phyloP scores from a whole-genome alignment of 2,113 vertebrate genomes.

The Nerophis ophidion region DNA sequence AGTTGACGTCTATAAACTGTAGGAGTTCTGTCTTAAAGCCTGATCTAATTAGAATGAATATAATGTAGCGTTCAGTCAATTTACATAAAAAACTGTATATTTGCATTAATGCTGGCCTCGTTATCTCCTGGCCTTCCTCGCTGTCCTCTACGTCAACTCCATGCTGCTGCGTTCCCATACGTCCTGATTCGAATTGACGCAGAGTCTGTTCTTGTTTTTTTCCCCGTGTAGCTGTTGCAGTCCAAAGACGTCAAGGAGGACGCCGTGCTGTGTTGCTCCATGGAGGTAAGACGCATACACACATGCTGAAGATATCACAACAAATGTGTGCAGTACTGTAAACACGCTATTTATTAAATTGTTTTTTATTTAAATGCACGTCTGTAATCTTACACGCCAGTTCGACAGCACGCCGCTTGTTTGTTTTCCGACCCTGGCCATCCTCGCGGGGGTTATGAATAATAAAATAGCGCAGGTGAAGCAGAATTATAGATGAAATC shows the following conservation, averaged over 20 bases:
- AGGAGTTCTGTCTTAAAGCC: no score
- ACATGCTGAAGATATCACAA: neutral
- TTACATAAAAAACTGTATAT: neutral
- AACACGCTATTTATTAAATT: neutral
- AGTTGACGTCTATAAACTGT: no score
- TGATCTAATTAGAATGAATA: no score
- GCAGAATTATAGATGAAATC: conserved; percentile 3
- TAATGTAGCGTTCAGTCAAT: neutral
- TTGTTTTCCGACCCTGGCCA: neutral
- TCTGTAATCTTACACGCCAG: neutral
- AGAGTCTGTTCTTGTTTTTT: conserved; percentile 25
- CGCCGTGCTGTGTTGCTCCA: conserved; percentile 93
- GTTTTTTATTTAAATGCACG: neutral
- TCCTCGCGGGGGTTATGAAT: conserved; percentile 7
- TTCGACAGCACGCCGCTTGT: neutral
- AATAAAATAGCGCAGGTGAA: conserved; percentile 4
- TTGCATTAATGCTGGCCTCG: conserved; percentile 10
- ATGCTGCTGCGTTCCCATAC: neutral
- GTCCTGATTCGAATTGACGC: conserved; percentile 8
- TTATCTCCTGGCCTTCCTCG: conserved; percentile 1
- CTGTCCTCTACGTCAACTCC: neutral
- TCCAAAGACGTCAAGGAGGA: conserved; percentile 95
- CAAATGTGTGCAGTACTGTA: neutral
- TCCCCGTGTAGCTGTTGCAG: conserved; percentile 81
- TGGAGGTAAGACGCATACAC: conserved; percentile 81